A percentile compares a stretch with the other conserved stretches of the same genome.
phyloP scores from a whole-genome alignment of 2,888 invertebrate genomes.

The Vanessa cardui region DNA sequence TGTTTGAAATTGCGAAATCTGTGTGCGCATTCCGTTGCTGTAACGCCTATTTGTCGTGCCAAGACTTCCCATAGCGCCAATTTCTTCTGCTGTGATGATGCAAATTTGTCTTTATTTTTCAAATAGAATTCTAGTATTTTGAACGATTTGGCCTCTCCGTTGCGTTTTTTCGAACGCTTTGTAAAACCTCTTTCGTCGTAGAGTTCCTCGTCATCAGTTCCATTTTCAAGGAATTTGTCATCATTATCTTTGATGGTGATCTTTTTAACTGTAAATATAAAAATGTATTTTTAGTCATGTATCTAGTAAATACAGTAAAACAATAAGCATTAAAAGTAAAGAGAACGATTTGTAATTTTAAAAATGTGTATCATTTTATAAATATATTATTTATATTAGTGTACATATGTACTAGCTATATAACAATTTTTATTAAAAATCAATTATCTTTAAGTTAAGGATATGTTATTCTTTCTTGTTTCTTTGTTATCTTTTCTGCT shows the following conservation, averaged over 20 bases:
- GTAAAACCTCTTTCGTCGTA: conserved; percentile 57
- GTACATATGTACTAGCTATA: too few species aligned
- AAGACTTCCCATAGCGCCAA: conserved; percentile 61
- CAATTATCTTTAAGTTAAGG: too few species aligned
- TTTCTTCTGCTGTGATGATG: conserved; percentile 59
- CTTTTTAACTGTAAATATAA: conserved; percentile 59
- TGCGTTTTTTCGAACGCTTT: conserved; percentile 50
- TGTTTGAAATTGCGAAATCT: conserved; percentile 70
- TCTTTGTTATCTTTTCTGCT: too few species aligned
- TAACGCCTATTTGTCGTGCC: conserved; percentile 60
- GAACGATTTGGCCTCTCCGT: conserved; percentile 62
- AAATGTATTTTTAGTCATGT: neutral
- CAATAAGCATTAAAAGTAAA: too few species aligned
- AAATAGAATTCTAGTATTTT: conserved; percentile 71
- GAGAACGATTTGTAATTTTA: too few species aligned
- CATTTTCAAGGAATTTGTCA: conserved; percentile 47
- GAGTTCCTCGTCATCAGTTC: conserved; percentile 55
- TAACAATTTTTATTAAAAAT: too few species aligned
- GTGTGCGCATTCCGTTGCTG: conserved; percentile 66
- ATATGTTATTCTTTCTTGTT: too few species aligned
- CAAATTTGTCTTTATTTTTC: conserved; percentile 69
- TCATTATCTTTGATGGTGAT: conserved; percentile 51
- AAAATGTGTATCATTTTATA: too few species aligned
- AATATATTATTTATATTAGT: too few species aligned
- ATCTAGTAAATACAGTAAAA: too few species aligned